Conservation (phyloP, 2,888 invertebrate species). For the Tryphoninae sp. region DNA sequence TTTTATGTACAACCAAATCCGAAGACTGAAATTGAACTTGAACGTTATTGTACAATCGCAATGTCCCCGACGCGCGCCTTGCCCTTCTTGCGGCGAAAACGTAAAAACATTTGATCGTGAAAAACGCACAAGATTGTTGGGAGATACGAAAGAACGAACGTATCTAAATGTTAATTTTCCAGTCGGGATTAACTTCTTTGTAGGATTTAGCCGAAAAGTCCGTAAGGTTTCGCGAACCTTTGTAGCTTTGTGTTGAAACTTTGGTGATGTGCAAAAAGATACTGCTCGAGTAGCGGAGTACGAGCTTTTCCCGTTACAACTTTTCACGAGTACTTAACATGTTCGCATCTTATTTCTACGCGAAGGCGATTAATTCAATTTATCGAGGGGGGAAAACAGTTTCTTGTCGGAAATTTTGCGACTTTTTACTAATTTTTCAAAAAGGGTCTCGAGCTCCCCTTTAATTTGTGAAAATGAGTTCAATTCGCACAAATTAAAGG, state of each 20-base stretch:
- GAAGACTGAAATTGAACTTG: too few relatives aligned
- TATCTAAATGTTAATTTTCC: constrained; percentile 60
- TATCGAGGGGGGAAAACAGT: neutral
- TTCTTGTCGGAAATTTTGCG: neutral
- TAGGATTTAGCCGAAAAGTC: constrained; percentile 26
- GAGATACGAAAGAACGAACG: constrained; percentile 26
- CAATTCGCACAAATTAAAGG: neutral
- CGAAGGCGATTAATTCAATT: constrained; percentile 43
- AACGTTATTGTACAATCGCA: neutral
- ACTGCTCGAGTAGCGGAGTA: neutral
- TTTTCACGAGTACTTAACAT: constrained; percentile 19
- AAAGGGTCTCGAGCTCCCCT: neutral
- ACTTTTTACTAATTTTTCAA: constrained; percentile 10
- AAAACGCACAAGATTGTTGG: neutral
- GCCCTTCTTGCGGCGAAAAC: too few relatives aligned
- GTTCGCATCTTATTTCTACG: constrained; percentile 20
- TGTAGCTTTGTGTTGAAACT: constrained; percentile 39
- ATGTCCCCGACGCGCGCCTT: too few relatives aligned
- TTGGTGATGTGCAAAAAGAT: constrained; percentile 28
- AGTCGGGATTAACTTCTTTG: constrained; percentile 41
- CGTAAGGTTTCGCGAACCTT: constrained; percentile 29
- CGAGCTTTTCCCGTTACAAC: neutral
- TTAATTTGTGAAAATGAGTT: constrained; percentile 6
- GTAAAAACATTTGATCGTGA: too few relatives aligned
- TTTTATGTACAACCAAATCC: too few relatives aligned